phyloP scores from a whole-genome alignment of 2,888 invertebrate species.

The Polyommatus iphigenia region DNA sequence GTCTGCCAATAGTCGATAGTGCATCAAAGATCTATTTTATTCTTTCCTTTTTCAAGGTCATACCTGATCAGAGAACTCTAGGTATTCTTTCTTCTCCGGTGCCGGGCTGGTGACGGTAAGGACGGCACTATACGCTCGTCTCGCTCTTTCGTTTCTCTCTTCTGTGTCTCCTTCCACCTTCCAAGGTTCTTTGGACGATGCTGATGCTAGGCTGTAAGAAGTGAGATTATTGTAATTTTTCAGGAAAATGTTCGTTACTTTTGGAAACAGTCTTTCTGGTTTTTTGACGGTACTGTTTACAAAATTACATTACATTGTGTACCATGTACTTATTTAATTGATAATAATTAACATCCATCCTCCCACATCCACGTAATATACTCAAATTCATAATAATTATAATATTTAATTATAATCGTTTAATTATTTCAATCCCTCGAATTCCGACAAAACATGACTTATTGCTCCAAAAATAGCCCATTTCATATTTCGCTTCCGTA shows the following conservation, averaged over 20 bases:
- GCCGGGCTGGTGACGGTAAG: conserved; percentile 93
- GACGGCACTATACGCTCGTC: conserved; percentile 91
- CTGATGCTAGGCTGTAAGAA: conserved; percentile 76
- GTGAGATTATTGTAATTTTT: too few species aligned
- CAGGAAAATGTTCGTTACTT: too few species aligned
- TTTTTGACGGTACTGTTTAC: too few species aligned
- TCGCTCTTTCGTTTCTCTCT: conserved; percentile 90
- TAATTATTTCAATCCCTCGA: neutral
- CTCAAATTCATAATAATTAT: too few species aligned
- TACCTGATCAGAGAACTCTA: conserved; percentile 87
- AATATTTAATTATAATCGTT: neutral
- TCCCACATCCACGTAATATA: too few species aligned
- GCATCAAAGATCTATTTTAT: too few species aligned
- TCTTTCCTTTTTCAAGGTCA: too few species aligned
- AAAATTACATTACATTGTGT: too few species aligned
- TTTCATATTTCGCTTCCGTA: neutral
- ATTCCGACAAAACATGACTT: neutral
- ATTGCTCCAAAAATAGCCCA: neutral
- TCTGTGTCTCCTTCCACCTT: conserved; percentile 87
- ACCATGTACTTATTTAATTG: too few species aligned
- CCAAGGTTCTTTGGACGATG: conserved; percentile 90
- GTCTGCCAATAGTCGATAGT: too few species aligned
- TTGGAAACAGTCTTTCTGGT: too few species aligned
- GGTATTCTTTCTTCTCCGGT: conserved; percentile 88
- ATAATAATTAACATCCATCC: too few species aligned